Evolutionary conservation across 1,140 invertebrate genomes (phyloP).

Genomic region (Drosophila aff.): DNA sequence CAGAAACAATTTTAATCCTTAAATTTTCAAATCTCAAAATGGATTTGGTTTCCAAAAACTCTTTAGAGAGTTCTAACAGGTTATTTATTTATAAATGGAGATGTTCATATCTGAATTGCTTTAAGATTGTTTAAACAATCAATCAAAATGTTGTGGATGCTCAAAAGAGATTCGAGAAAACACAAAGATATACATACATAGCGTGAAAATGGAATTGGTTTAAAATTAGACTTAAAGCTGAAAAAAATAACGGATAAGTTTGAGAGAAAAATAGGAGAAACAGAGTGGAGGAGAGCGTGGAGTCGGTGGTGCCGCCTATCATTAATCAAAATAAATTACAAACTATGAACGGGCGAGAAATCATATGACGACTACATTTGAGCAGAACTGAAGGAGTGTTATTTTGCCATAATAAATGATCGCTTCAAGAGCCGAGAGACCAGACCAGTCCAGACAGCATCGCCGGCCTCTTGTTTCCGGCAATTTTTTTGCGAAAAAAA

Average conservation of each 20-base stretch:
- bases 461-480: constrained; percentile 32
- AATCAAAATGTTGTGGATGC: constrained; percentile 27
- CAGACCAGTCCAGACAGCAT: constrained; percentile 20
- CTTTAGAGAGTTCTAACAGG: background rate
- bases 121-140: constrained; percentile 6
- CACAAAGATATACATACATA: constrained; percentile 1
- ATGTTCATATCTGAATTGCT: constrained; percentile 9
- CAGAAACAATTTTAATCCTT: no score
- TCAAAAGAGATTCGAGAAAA: constrained; percentile 16
- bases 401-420: constrained; percentile 54
- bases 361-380: constrained; percentile 50
- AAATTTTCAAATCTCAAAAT: no score
- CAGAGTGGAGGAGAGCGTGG: constrained; percentile 7
- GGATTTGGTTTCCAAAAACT: background rate
- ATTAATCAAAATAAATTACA: constrained; percentile 65
- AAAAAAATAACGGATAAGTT: constrained; percentile 31
- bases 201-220: constrained; percentile 41
- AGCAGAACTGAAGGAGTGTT: constrained; percentile 25
- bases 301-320: constrained; percentile 37
- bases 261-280: constrained; percentile 7
- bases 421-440: constrained; percentile 8
- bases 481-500: constrained; percentile 25
- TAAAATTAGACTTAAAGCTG: constrained; percentile 43
- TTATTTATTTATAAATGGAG: background rate
- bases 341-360: constrained; percentile 42